Conservation (phyloP, 2,797 vertebrate species). For the Kryptopterus vitreolus region DNA sequence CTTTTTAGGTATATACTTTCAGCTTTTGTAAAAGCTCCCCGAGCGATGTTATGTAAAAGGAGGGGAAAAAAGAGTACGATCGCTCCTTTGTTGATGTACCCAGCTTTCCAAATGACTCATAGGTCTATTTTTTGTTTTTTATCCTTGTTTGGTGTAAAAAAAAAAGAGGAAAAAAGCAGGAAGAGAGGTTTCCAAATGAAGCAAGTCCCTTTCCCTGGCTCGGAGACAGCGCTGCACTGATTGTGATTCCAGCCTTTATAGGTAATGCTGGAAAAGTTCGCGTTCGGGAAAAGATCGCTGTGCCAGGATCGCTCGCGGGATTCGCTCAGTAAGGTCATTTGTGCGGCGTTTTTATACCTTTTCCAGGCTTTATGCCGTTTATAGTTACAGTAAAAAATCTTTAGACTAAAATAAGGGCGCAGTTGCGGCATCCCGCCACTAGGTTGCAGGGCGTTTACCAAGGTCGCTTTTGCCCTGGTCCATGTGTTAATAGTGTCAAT, state of each 20-base stretch:
- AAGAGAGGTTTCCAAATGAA: constrained; percentile 68
- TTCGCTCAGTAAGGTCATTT: constrained; percentile 65
- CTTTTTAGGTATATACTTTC: constrained; percentile 10
- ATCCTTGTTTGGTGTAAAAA: constrained; percentile 64
- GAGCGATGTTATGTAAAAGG: constrained; percentile 48
- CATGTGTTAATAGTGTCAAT: neutral
- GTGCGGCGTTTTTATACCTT: constrained; percentile 19
- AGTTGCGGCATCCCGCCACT: no score
- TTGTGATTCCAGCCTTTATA: constrained; percentile 73
- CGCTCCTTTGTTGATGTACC: constrained; percentile 56
- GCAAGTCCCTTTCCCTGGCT: constrained; percentile 59
- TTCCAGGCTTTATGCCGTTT: constrained; percentile 29
- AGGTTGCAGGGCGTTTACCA: no score
- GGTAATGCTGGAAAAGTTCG: constrained; percentile 61
- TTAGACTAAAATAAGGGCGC: no score
- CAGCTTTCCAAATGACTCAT: constrained; percentile 68
- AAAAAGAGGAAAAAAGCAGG: constrained; percentile 63
- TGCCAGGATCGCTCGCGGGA: constrained; percentile 53
- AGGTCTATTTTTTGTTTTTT: constrained; percentile 56
- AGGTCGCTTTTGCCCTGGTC: no score
- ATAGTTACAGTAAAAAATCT: neutral
- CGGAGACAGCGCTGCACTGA: constrained; percentile 56
- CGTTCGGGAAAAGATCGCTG: constrained; percentile 52
- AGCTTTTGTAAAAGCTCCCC: neutral
- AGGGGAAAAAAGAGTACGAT: constrained; percentile 37